Conservation (phyloP, 2,888 invertebrate species). For the Dyspetes luteomarginatus region DNA sequence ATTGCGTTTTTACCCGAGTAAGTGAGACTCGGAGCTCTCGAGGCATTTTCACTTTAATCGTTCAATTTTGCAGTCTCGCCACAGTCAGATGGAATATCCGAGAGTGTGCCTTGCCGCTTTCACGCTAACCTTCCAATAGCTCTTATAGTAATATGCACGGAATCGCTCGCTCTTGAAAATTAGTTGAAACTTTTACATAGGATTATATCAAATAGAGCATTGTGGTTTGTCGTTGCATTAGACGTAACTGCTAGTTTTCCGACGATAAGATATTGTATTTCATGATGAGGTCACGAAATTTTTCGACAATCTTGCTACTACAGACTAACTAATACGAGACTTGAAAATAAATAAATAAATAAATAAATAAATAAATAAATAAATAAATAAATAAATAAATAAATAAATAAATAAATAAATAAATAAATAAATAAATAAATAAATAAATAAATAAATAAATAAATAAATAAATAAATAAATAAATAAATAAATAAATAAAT, state of each 20-base stretch:
- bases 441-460: no score
- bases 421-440: no score
- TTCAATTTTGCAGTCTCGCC: conserved; percentile 24
- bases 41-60: conserved; percentile 63
- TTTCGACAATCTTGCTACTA: no score
- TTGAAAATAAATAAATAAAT: no score
- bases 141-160: conserved; percentile 14
- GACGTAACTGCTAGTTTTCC: not conserved
- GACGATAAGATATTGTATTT: no score
- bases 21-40: conserved; percentile 30
- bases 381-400: no score
- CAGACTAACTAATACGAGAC: no score
- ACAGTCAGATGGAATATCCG: conserved; percentile 40
- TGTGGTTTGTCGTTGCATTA: not conserved
- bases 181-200: conserved; percentile 1
- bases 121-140: conserved; percentile 48
- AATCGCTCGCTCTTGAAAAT: conserved; percentile 24
- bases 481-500: no score
- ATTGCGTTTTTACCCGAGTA: conserved; percentile 11
- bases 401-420: no score
- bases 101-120: conserved; percentile 48
- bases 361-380: no score
- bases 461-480: no score
- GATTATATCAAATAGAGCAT: not conserved
- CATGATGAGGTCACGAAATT: no score